phyloP scores from a whole-genome alignment of 2,888 invertebrate genomes.

The Empis stercorea region DNA sequence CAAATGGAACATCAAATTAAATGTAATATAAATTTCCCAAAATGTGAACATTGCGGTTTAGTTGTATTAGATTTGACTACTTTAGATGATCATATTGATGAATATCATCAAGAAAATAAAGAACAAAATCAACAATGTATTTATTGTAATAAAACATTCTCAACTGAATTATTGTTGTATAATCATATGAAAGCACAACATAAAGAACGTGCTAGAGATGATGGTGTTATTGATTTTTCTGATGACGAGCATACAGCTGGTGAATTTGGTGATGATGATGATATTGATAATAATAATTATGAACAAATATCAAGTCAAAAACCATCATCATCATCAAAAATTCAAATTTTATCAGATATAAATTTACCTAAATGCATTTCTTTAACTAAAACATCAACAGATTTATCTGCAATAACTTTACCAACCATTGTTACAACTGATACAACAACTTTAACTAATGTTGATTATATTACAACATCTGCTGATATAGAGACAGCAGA shows the following conservation, averaged over 20 bases:
- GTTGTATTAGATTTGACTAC: slow-evolving; percentile 59
- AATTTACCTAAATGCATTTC: slow-evolving; percentile 26
- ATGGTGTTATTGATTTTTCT: slow-evolving; percentile 48
- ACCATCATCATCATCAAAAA: slow-evolving; percentile 27
- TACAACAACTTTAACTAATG: slow-evolving; percentile 37
- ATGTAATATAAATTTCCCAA: slow-evolving; percentile 58
- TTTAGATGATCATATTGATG: slow-evolving; percentile 56
- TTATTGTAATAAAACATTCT: slow-evolving; percentile 62
- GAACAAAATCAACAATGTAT: slow-evolving; percentile 47
- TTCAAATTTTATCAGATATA: slow-evolving; percentile 40
- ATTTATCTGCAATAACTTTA: neutral
- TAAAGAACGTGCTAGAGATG: slow-evolving; percentile 47
- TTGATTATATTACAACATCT: neutral
- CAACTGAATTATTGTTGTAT: slow-evolving; percentile 54
- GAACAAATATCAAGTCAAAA: neutral
- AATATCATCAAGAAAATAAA: slow-evolving; percentile 27
- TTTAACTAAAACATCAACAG: slow-evolving; percentile 16
- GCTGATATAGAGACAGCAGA: slow-evolving; percentile 6
- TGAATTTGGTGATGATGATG: slow-evolving; percentile 16
- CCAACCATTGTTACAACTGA: slow-evolving; percentile 35
- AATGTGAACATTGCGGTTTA: slow-evolving; percentile 62
- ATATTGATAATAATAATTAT: slow-evolving; percentile 22
- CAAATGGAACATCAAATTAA: slow-evolving; percentile 69
- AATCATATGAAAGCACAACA: slow-evolving; percentile 56
- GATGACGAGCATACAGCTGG: slow-evolving; percentile 34